Evolutionary conservation across 1,140 invertebrate genomes (phyloP), one percentile per base, ranked within the genome.

Genomic region (Ceratina japonica): DNA sequence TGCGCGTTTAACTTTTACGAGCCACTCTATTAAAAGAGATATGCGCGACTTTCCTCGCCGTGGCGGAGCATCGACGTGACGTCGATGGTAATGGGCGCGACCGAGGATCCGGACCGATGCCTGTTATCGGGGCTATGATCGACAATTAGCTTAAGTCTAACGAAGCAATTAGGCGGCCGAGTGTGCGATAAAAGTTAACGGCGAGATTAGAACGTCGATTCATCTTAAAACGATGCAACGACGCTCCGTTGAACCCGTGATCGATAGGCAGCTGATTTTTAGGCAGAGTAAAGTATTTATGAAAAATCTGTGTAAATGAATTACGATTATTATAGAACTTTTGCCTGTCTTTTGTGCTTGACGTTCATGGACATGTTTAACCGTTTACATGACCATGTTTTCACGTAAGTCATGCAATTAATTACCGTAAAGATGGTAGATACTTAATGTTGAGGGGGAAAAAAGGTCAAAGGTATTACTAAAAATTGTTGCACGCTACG

Each of bases 141-240:
- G 81, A 70, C 81, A 52, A 83, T 83, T 82, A 81, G 69, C 66
- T n/a, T 77, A 62, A 20, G 61, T 44, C 65, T 81, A 82, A 84
- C 81, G 63, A 84, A 85, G 65, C 68, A 82, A 78, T 74, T 84
- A 84, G 75, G 2, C 51, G 49, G 52, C 1, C 37, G 54, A 74
- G 59, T 31, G 61, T 62, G 72, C 52, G 31, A 69, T 80, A 80
- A 72, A 84, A 75, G 58, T 71, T 79, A 69, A 84, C 65, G 66
- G 58, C 1, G 18, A 0, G 37, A 63, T 61, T 27, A 64, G 15
- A 44, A 44, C 27, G 15, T 13, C 13, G 18, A 65, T 37, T 59
- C 20, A 13, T 72, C 64, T 84, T 59, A 31, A 59, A 59, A 56
- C 52, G 27, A 73, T 22, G 24, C 37, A n/a, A 56, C 13, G 37